Evolutionary conservation across 2,797 vertebrate species (phyloP), one percentile per base, ranked within the genome.

Genomic region (Toxotes lorentzi): DNA sequence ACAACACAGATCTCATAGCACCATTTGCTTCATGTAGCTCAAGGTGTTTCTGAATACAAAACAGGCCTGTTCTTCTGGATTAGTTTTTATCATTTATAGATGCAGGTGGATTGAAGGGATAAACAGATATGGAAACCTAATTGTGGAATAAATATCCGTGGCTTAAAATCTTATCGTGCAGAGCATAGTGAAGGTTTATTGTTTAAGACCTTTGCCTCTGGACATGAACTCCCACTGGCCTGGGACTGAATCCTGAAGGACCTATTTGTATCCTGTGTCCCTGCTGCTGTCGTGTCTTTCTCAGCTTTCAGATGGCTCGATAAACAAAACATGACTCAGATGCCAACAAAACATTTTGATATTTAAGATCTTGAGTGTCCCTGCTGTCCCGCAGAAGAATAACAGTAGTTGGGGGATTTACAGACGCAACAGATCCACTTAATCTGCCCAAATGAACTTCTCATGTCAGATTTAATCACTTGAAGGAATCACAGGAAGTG

Each of bases 51-150:
- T 74, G 84, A 92, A 92, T 86, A 78, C 88, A 91, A 85, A 91
- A 77, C 90, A 92, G 90, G 81, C 76, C 82, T 70, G 56, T 63
- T 80, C 48, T 83, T 86, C 81, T 50, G 84, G 87, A 92, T 92
- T 90, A 91, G 71, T 51, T 85, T 88, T 84, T 76, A 91, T 90
- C 85, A 86, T 85, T 70, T 88, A 85, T 81, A 78, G 89, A 88
- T 78, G 82, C 87, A 85, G 81, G 71, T 87, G 90, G 91, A 91
- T 90, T 89, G 85, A 75, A 82, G 85, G 88, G 90, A 90, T 92
- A 88, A 91, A 86, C 81, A 86, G 78, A 91, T 86, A 85, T 79
- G 66, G 70, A 87, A 86, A 82, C 70, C 77, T 91, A 83, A 81
- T 86, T 92, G 88, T 82, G 82, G 76, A 76, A 79, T 87, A 85